These are phyloP conservation scores for Meloidogyne hapla DNA, from an alignment of 1,140 invertebrate genomes.

Conservation along the genomic window DNA sequence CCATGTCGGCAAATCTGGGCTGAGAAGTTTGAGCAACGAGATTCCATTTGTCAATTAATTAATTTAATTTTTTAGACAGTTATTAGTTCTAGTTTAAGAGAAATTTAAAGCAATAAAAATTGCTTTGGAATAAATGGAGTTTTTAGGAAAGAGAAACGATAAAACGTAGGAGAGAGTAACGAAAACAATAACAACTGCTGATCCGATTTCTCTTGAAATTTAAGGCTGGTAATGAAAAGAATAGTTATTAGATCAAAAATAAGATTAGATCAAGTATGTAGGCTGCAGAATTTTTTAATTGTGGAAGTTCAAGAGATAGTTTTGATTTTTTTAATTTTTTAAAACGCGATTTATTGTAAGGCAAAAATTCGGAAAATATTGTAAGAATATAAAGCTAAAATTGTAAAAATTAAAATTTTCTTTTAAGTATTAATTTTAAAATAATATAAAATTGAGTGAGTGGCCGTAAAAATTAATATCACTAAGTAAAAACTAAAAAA, in stretches of 20 bases:
- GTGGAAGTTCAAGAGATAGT: not conserved
- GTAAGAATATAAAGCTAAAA: not conserved
- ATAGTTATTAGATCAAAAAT: no score
- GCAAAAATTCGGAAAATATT: not conserved
- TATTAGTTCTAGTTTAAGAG: not conserved
- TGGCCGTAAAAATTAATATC: no score
- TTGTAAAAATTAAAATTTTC: slow-evolving; percentile 18
- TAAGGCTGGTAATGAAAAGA: not conserved
- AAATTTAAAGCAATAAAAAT: not conserved
- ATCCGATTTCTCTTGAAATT: not conserved
- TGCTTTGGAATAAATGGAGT: not conserved
- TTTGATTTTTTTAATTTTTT: no score
- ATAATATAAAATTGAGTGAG: not conserved
- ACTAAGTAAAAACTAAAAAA: not conserved
- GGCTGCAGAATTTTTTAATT: no score
- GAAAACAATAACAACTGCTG: not conserved
- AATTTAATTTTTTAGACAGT: not conserved
- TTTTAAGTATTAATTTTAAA: not conserved
- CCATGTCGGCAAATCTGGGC: slow-evolving; percentile 45
- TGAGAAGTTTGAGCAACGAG: slow-evolving; percentile 46
- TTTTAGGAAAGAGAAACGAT: not conserved
- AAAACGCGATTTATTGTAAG: no score
- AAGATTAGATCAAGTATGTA: no score
- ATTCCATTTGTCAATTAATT: slow-evolving; percentile 37
- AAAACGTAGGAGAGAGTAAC: not conserved